Evolutionary conservation across 2,888 invertebrate genomes (phyloP).

Genomic region (Lacanobia wlatinum): DNA sequence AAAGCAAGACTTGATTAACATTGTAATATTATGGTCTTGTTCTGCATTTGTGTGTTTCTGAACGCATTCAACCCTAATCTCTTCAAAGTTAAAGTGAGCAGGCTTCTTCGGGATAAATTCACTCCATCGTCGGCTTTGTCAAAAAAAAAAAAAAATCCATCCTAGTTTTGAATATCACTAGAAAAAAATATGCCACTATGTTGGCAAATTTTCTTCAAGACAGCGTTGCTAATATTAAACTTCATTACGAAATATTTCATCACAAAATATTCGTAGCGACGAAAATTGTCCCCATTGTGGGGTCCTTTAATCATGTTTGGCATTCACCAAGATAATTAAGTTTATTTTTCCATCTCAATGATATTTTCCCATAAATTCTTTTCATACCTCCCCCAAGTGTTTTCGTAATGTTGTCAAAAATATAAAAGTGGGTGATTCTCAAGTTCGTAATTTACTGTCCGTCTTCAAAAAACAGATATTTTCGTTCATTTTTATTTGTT

Average conservation of each 20-base stretch:
- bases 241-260: constrained; percentile 5
- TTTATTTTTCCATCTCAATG: constrained; percentile 40
- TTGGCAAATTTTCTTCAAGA: neutral
- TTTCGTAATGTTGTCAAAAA: constrained; percentile 21
- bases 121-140: too few relatives aligned
- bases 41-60: neutral
- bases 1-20: neutral
- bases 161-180: neutral
- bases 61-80: too few relatives aligned
- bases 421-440: constrained; percentile 18
- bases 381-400: constrained; percentile 20
- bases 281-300: neutral
- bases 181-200: neutral
- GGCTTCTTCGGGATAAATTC: too few relatives aligned
- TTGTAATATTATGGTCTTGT: neutral
- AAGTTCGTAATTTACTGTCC: constrained; percentile 33
- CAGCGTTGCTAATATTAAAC: neutral
- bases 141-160: too few relatives aligned
- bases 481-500: constrained; percentile 3
- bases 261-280: constrained; percentile 1
- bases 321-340: constrained; percentile 30
- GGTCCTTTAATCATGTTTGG: constrained; percentile 28
- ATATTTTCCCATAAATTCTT: constrained; percentile 32
- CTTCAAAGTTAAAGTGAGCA: too few relatives aligned
- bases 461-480: constrained; percentile 5